Base-by-base conservation (phyloP, 2,888 invertebrate genomes). In the Therioaphis trifolii region DNA sequence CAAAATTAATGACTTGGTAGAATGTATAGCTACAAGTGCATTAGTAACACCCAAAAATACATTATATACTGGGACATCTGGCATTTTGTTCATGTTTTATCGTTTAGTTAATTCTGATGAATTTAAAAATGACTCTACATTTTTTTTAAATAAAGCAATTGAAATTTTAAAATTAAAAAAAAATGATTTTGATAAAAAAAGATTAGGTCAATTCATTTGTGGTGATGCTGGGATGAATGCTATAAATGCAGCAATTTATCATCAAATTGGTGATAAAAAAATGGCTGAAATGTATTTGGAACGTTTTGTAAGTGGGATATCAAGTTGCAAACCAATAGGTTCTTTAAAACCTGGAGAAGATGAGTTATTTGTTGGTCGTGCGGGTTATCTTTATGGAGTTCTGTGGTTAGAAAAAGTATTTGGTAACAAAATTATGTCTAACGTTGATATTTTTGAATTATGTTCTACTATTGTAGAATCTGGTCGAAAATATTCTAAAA, bases 351-450 rank as follows among this genome's bases (percentile, higher is more conserved):
- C 91, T 87, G 94, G 94, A 24, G 93, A 94, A 49, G 96, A 96
- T 89, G 96, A 96, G 88, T 89, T 95, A 29, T 93, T 96, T 87
- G 95, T 96, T 0, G 96, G 96, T 0, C 91, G 96, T 85, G 93
- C 96, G 66, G 96, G 96, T 0, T 96, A 94, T 87, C 88, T 96
- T 0, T 92, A 93, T 86, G 96, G 95, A 7, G 92, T 93, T 7
- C 88, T 95, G 43, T 94, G 94, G 93, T 88, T 96, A 46, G 90
- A 90, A 27, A 90, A 92, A 84, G 91, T 93, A 85, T 88, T 92
- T 4, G 88, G 90, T 85, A 88, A 87, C 0, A 87, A 88, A 49
- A 88, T 91, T 15, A 89, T 91, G 76, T 88, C 90, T 1, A 86
- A 89, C 52, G 88, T 89, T 72, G 90, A 91, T 84, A 88, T 94